A percentile compares a stretch with the other conserved stretches of the same genome.
Evolutionary conservation across 2,797 vertebrate species (phyloP).

Genomic region (Nasua narica): DNA sequence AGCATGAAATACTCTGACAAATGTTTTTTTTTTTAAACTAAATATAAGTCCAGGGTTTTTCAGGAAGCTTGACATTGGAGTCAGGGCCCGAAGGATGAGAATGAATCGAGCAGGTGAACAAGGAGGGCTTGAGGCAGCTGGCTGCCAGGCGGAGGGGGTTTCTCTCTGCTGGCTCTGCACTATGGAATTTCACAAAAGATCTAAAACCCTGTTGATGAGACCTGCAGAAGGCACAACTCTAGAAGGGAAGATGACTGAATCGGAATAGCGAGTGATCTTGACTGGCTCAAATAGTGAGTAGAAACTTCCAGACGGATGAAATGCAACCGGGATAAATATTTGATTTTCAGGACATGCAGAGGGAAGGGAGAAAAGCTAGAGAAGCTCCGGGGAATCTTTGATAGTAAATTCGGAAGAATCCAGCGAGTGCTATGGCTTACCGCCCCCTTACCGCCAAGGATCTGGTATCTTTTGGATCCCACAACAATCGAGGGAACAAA

Average conservation of each 20-base stretch:
- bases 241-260: background rate
- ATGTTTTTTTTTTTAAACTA: slow-evolving; percentile 11
- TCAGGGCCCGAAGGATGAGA: background rate
- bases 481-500: background rate
- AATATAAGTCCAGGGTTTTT: slow-evolving; percentile 21
- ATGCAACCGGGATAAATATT: background rate
- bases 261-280: background rate
- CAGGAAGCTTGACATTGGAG: background rate
- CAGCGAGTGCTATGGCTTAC: background rate
- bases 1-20: slow-evolving; percentile 18
- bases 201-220: background rate
- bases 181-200: background rate
- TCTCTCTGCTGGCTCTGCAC: slow-evolving; percentile 11
- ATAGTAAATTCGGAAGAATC: slow-evolving; percentile 27
- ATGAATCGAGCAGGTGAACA: background rate
- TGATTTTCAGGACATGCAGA: background rate
- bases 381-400: background rate
- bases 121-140: background rate
- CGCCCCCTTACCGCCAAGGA: background rate
- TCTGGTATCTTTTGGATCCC: background rate
- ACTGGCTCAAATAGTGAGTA: background rate
- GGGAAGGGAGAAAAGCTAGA: background rate
- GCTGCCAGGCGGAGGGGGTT: background rate
- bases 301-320: slow-evolving; percentile 27
- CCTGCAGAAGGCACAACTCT: background rate